Evolutionary conservation across 2,113 vertebrate genomes (phyloP), one percentile per base, ranked within the genome.

Genomic region (Meleagris gallopavo): DNA sequence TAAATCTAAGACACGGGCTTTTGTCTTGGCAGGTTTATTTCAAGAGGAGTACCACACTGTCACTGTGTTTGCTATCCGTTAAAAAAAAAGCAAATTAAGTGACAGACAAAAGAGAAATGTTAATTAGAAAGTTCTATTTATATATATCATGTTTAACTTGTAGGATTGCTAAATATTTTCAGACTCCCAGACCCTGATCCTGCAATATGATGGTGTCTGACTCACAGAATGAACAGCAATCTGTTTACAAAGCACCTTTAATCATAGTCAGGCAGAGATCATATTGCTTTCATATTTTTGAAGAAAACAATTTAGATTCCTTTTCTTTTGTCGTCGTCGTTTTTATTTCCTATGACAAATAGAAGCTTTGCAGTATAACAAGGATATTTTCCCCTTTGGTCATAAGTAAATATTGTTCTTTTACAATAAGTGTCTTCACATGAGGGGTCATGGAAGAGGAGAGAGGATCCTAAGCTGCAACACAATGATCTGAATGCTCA

Each of bases 91-190:
- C 69, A 93, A 89, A 76, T 73, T 85, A 93, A 88, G 61, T 87
- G 95, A 87, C 96, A 96, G 93, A 93, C 57, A 83, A 95, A 97
- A 96, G 84, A 64, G 88, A 95, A 95, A 95, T 86, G 60, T 85
- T 96, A 95, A 96, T 96, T 96, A 93, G 70, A 72, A 93, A 69
- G 64, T 89, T 91, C 94, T 93, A 91, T 88, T 92, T 94, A 45
- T 96, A 90, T 65, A 50, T n/a, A 69, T 41, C 54, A 25, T 10
- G 18, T 93, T 92, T 93, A 84, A 94, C 86, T 91, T 86, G 65
- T 78, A 92, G 32, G 36, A 41, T 65, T 92, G 60, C 74, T 95
- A 90, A 85, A 40, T 88, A 84, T 78, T 94, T 90, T 79, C 55
- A 90, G n/a, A 60, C 69, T 90, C 61, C 29, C 54, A 91, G 74